Evolutionary conservation across 1,140 invertebrate species (phyloP).

Genomic region (Trinorchestia longiramus): DNA sequence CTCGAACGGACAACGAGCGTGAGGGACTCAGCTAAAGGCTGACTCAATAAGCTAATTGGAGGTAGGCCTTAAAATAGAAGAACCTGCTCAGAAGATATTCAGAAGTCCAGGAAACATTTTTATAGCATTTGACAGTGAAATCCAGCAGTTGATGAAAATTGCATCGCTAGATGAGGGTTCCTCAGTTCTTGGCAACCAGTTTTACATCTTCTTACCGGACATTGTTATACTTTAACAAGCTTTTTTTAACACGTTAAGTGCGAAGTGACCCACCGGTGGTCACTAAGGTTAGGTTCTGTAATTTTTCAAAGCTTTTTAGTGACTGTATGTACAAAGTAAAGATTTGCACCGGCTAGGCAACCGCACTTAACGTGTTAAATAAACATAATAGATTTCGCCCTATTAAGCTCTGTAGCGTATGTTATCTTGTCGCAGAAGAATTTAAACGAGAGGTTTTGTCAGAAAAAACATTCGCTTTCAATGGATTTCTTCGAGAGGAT

Average conservation of each 20-base stretch:
- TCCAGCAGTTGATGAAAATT: background rate
- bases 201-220: background rate
- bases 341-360: no score
- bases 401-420: no score
- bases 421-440: background rate
- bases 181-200: background rate
- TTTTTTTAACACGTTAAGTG: no score
- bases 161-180: background rate
- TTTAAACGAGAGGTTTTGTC: background rate
- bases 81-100: background rate
- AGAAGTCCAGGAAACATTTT: background rate
- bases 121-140: background rate
- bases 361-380: no score
- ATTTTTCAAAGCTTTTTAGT: no score
- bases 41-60: background rate
- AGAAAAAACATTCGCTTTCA: no score
- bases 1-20: background rate
- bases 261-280: no score
- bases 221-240: background rate
- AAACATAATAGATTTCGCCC: background rate
- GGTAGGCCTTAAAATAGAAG: background rate
- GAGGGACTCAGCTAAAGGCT: background rate
- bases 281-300: no score
- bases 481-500: no score
- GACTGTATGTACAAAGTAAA: no score